phyloP scores from a whole-genome alignment of 2,113 vertebrate genomes.

The Aramus guarauna region DNA sequence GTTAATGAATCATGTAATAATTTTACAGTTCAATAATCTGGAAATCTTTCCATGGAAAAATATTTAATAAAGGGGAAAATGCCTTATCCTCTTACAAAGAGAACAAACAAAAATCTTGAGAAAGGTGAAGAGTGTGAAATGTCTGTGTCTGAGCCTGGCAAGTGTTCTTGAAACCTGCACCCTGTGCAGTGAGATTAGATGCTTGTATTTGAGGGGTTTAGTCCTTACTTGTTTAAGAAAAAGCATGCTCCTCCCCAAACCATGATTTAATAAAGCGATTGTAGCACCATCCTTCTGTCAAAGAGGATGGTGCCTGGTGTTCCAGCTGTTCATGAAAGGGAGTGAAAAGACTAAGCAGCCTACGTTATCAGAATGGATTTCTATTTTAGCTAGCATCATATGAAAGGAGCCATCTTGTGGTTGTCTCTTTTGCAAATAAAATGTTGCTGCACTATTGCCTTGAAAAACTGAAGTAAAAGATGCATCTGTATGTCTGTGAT shows the following conservation, averaged over 20 bases:
- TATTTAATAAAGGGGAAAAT: not conserved
- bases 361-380: not conserved
- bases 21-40: not conserved
- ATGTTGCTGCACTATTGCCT: not conserved
- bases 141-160: not conserved
- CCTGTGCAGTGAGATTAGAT: not conserved
- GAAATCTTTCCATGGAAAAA: not conserved
- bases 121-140: not conserved
- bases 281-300: not conserved
- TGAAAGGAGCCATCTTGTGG: slow-evolving; percentile 65
- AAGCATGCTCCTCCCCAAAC: not conserved
- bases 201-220: not conserved
- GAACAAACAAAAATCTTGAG: not conserved
- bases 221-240: not conserved
- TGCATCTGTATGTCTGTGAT: not conserved
- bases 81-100: not conserved
- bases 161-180: not conserved
- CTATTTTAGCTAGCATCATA: not conserved
- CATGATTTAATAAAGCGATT: not conserved
- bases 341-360: not conserved
- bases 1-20: not conserved
- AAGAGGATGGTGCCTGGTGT: not conserved
- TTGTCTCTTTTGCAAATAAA: slow-evolving; percentile 5
- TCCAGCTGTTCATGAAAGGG: not conserved
- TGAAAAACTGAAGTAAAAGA: not conserved